A percentile compares a stretch with the other conserved stretches of the same genome.
Evolutionary conservation across 2,113 vertebrate species (phyloP).

Genomic region (Rafetus swinhoei): DNA sequence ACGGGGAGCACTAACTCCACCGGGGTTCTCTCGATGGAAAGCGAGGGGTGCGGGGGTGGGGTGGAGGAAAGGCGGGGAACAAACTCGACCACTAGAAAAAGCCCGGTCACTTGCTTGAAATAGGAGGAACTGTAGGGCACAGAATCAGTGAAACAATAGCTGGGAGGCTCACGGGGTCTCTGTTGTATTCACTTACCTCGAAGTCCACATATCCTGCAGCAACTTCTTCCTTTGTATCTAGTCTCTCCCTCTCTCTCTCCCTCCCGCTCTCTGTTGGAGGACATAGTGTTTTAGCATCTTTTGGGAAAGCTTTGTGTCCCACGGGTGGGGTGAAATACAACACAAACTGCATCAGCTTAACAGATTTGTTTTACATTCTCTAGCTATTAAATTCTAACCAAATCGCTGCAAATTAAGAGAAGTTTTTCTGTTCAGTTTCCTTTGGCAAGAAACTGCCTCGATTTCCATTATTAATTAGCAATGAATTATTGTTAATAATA

Average conservation of each 20-base stretch:
- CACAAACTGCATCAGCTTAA: background rate
- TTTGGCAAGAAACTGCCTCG: conserved; percentile 37
- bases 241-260: background rate
- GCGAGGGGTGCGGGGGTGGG: too few species aligned
- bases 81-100: background rate
- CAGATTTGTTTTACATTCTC: background rate
- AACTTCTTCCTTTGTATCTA: background rate
- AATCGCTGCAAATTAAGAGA: background rate
- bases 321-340: background rate
- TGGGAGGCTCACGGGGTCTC: background rate
- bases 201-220: background rate
- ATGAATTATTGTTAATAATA: background rate
- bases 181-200: conserved; percentile 31
- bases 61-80: background rate
- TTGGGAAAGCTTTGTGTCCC: background rate
- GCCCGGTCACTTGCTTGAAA: fast-evolving
- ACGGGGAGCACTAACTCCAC: background rate
- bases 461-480: too few species aligned
- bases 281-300: background rate
- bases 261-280: background rate
- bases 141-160: conserved; percentile 1
- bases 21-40: background rate
- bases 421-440: conserved; percentile 1
- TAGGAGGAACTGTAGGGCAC: background rate
- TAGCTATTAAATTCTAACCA: background rate